Evolutionary conservation across 2,113 vertebrate species (phyloP).

Genomic region (Craseonycteris thonglongyai): DNA sequence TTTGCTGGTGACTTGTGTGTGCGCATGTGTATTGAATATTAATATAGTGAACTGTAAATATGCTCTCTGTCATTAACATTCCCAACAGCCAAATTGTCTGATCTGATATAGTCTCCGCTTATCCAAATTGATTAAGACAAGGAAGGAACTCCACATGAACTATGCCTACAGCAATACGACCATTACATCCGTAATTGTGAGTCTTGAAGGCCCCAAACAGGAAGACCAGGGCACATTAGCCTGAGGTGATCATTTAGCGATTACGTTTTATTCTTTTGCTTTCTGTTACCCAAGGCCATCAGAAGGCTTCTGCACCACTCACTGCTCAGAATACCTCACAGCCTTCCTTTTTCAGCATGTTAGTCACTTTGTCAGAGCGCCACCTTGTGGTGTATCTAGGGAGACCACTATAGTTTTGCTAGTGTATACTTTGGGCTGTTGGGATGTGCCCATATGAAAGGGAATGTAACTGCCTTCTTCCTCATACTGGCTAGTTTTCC

Average conservation of each 20-base stretch:
- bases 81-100: not conserved
- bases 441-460: not conserved
- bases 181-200: not conserved
- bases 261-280: not conserved
- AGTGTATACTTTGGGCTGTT: too few species aligned
- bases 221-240: not conserved
- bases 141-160: not conserved
- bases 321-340: not conserved
- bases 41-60: not conserved
- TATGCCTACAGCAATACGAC: not conserved
- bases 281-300: not conserved
- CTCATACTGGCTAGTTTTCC: not conserved
- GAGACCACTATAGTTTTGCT: not conserved
- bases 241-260: not conserved
- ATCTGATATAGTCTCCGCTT: not conserved
- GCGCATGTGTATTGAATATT: not conserved
- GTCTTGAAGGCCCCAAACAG: not conserved
- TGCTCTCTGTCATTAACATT: not conserved
- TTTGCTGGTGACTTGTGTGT: not conserved
- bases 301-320: not conserved
- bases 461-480: not conserved
- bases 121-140: not conserved
- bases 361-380: not conserved
- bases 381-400: not conserved
- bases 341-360: not conserved